These are phyloP conservation scores for Sycophaga agraensis DNA, from an alignment of 1,140 invertebrate species.

Conservation along the genomic window DNA sequence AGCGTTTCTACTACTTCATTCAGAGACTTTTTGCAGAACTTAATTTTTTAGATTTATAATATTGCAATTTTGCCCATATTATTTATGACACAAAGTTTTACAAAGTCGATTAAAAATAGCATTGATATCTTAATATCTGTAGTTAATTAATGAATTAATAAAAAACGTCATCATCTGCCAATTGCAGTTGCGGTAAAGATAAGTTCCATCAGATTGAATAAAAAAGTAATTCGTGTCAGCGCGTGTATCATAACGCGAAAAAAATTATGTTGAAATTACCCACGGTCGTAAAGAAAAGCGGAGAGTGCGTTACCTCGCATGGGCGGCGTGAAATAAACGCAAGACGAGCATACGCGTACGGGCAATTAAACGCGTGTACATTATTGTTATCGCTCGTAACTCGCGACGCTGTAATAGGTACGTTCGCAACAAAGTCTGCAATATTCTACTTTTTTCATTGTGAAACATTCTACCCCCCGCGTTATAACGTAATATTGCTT, in stretches of 20 bases:
- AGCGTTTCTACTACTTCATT: too few relatives aligned
- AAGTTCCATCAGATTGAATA: slow-evolving; percentile 25
- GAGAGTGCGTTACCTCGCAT: slow-evolving; percentile 24
- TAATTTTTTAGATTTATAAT: too few relatives aligned
- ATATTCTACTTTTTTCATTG: slow-evolving; percentile 28
- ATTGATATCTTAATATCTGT: slow-evolving; percentile 3
- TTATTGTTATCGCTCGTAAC: slow-evolving; percentile 33
- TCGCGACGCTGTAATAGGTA: slow-evolving; percentile 28
- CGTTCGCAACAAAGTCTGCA: slow-evolving; percentile 26
- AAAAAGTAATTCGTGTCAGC: slow-evolving; percentile 28
- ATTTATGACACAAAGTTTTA: too few relatives aligned
- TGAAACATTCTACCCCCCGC: slow-evolving; percentile 20
- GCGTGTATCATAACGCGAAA: slow-evolving; percentile 16
- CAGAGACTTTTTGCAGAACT: too few relatives aligned
- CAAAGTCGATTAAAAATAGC: too few relatives aligned
- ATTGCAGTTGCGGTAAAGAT: slow-evolving; percentile 14
- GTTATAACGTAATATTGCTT: slow-evolving; percentile 1
- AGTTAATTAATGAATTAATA: slow-evolving; percentile 20
- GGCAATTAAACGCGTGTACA: slow-evolving; percentile 36
- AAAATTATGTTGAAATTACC: slow-evolving; percentile 28
- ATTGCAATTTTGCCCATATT: too few relatives aligned
- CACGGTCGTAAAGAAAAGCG: slow-evolving; percentile 28
- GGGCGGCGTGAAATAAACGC: slow-evolving; percentile 34
- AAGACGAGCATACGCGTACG: slow-evolving; percentile 32
- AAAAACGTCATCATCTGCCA: slow-evolving; percentile 15